These are phyloP conservation scores for Andrena minutula DNA, from an alignment of 2,888 invertebrate genomes.

Conservation along the genomic window DNA sequence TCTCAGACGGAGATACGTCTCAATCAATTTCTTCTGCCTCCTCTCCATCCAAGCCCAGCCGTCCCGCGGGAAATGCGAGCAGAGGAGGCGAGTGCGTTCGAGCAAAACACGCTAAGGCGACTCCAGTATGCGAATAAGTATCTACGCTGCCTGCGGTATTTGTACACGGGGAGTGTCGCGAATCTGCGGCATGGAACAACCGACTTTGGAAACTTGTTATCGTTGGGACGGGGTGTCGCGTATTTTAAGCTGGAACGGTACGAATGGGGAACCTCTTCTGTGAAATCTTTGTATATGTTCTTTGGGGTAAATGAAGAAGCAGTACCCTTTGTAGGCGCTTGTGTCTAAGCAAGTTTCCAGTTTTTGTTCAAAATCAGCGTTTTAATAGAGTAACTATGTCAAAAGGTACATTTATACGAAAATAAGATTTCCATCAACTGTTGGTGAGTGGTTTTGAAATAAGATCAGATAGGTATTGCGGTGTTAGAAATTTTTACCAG, in stretches of 20 bases:
- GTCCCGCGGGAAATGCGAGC: conserved; percentile 66
- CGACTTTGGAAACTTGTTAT: conserved; percentile 50
- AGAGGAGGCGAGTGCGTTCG: conserved; percentile 22
- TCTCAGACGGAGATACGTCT: conserved; percentile 76
- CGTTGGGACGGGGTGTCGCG: conserved; percentile 1
- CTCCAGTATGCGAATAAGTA: conserved; percentile 50
- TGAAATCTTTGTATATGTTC: not conserved
- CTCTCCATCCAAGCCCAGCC: conserved; percentile 23
- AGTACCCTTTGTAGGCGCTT: not conserved
- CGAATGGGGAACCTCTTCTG: not conserved
- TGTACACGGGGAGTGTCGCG: conserved; percentile 34
- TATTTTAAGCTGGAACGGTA: conserved; percentile 18
- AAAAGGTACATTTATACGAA: too few species aligned
- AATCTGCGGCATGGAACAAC: conserved; percentile 16
- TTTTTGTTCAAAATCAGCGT: too few species aligned
- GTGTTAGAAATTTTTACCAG: too few species aligned
- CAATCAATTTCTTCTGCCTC: conserved; percentile 75
- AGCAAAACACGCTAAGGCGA: conserved; percentile 16
- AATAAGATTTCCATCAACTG: too few species aligned
- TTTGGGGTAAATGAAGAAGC: not conserved
- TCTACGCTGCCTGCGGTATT: conserved; percentile 35
- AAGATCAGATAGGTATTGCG: too few species aligned
- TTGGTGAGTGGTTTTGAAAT: too few species aligned
- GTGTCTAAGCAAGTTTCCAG: too few species aligned
- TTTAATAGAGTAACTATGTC: too few species aligned